A percentile compares a stretch with the other conserved stretches of the same genome.
Evolutionary conservation across 1,140 invertebrate genomes (phyloP).

Genomic region (Leptinotarsa defecta): DNA sequence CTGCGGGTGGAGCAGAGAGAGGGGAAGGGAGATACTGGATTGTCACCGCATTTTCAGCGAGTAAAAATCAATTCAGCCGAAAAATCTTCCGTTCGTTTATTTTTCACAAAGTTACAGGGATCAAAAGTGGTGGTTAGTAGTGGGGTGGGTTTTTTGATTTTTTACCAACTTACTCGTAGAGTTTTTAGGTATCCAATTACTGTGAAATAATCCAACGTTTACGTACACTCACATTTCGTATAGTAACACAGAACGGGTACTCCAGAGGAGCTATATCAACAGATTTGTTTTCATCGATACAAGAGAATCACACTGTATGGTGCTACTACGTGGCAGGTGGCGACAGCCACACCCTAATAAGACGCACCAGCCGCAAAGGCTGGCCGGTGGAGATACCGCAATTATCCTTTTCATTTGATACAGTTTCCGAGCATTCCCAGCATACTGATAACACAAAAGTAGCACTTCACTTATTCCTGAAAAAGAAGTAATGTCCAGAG

Average conservation of each 20-base stretch:
- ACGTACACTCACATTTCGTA: conserved; percentile 31
- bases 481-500: conserved; percentile 21
- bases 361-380: not conserved
- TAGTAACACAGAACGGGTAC: conserved; percentile 7
- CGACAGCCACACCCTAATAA: conserved; percentile 8
- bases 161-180: conserved; percentile 38
- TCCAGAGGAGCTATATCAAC: conserved; percentile 9
- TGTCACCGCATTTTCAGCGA: conserved; percentile 40
- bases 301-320: not conserved
- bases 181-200: not conserved
- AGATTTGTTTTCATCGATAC: not conserved
- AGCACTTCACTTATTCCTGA: conserved; percentile 40
- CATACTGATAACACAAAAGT: conserved; percentile 37
- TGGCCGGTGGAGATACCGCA: not conserved
- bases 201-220: conserved; percentile 24
- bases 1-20: conserved; percentile 37
- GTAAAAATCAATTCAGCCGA: conserved; percentile 41
- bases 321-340: conserved; percentile 4
- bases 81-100: conserved; percentile 19
- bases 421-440: conserved; percentile 27
- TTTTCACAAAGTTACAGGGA: not conserved
- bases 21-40: conserved; percentile 45
- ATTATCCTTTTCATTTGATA: not conserved
- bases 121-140: conserved; percentile 23
- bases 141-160: conserved; percentile 24